Base-by-base conservation (phyloP, 2,888 invertebrate genomes). In the Cephus nigrinus region DNA sequence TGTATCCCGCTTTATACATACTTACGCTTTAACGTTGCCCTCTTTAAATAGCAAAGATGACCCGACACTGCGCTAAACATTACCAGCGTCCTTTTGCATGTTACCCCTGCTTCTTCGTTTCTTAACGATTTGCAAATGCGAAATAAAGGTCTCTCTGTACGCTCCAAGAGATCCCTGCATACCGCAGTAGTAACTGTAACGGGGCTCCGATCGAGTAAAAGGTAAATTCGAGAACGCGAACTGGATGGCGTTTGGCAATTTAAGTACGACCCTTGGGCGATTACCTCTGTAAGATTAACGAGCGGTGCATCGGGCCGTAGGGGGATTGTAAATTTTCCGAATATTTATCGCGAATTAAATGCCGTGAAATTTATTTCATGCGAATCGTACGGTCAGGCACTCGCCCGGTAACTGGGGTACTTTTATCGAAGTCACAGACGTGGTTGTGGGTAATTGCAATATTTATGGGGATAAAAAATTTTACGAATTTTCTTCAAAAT, bases 321-420 rank as follows among this genome's bases (percentile, higher is more conserved):
- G 55, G 23, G 9, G 1, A 23, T 79, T 75, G 79, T 79, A 75
- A 82, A 83, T 81, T 83, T 83, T 79, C 80, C 72, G 69, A 78
- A 33, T 23, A 86, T 88, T 88, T 85, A 86, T 87, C 84, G 82
- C 85, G 86, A 88, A 88, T 88, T 88, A 88, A 89, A 88, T 84
- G 84, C 84, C 82, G 86, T 86, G 86, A 86, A 86, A 87, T 87
- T 23, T 55, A 55, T 55, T 2, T 23, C 9, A 9, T 23, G 23
- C 23, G 23, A 23, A 5, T 23, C 55, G 0, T 23, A 15, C 9
- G 9, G 0, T 23, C 9, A 9, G 23, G 15, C 40, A 23, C 23
- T 23, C 1, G 15, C 5, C 9, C 23, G 9, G 2, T 55, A 9
- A 55, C 23, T 1, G 23, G 55, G 5, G 9, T 9, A 55, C 2